Evolutionary conservation across 2,797 vertebrate genomes (phyloP).

Genomic region (Carduelis carduelis): DNA sequence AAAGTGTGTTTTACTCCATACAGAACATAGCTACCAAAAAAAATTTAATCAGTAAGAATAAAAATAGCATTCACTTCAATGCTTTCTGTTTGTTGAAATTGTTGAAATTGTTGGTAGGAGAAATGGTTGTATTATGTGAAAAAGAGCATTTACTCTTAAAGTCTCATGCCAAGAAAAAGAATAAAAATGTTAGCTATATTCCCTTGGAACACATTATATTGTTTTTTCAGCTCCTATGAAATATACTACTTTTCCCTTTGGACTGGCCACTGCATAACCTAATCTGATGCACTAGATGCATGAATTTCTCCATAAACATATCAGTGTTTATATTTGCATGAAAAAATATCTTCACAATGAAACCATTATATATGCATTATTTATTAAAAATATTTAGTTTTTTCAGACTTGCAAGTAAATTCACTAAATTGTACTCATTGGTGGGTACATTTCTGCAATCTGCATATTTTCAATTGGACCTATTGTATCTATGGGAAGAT

Average conservation of each 20-base stretch:
- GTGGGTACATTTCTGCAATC: background rate
- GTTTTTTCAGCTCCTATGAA: background rate
- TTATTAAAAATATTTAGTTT: background rate
- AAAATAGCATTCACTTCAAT: background rate
- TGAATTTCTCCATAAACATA: background rate
- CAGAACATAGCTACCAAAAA: background rate
- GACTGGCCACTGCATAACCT: background rate
- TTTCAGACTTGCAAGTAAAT: background rate
- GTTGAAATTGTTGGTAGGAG: conserved; percentile 12
- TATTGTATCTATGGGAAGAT: background rate
- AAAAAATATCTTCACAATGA: background rate
- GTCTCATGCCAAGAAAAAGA: background rate
- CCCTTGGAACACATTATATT: background rate
- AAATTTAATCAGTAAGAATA: conserved; percentile 41
- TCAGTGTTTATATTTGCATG: background rate
- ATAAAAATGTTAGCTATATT: conserved; percentile 27
- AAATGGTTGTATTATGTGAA: conserved; percentile 16
- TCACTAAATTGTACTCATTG: background rate
- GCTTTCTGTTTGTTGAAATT: conserved; percentile 43
- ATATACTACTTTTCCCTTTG: background rate
- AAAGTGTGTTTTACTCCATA: background rate
- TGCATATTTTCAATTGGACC: background rate
- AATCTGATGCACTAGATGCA: background rate
- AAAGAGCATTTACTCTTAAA: conserved; percentile 29
- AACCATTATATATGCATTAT: background rate